Conservation (phyloP, 2,797 vertebrate genomes). For the Pelobates cultripes region DNA sequence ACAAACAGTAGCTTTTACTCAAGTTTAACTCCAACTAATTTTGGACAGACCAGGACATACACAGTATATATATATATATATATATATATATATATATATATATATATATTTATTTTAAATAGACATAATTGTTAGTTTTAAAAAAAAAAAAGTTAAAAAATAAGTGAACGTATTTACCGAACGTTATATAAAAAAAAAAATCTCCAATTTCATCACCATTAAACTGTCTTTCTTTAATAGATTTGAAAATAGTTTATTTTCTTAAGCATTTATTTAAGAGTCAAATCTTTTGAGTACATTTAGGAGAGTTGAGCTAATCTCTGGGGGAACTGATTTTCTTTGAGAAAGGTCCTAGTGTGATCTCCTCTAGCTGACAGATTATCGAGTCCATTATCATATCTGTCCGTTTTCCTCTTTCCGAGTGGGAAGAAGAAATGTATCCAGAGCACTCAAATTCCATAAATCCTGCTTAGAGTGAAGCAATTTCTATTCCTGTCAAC, state of each 20-base stretch:
- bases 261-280: conserved; percentile 12
- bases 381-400: conserved; percentile 45
- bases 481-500: conserved; percentile 47
- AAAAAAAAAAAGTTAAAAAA: too few relatives aligned
- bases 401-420: conserved; percentile 9
- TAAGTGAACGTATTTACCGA: too few relatives aligned
- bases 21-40: too few relatives aligned
- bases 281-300: conserved; percentile 33
- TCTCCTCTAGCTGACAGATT: conserved; percentile 40
- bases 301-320: conserved; percentile 28
- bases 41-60: too few relatives aligned
- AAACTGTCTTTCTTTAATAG: background rate
- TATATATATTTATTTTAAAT: too few relatives aligned
- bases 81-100: too few relatives aligned
- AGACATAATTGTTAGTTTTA: too few relatives aligned
- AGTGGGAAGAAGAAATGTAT: background rate
- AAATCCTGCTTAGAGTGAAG: conserved; percentile 48
- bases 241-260: background rate
- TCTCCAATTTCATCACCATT: background rate
- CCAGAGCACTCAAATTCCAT: conserved; percentile 40
- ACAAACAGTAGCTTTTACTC: too few relatives aligned
- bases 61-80: too few relatives aligned
- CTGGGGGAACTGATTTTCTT: conserved; percentile 32
- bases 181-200: background rate
- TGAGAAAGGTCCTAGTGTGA: conserved; percentile 35